phyloP scores from a whole-genome alignment of 1,140 invertebrate species.

The Chlorops oryzae region DNA sequence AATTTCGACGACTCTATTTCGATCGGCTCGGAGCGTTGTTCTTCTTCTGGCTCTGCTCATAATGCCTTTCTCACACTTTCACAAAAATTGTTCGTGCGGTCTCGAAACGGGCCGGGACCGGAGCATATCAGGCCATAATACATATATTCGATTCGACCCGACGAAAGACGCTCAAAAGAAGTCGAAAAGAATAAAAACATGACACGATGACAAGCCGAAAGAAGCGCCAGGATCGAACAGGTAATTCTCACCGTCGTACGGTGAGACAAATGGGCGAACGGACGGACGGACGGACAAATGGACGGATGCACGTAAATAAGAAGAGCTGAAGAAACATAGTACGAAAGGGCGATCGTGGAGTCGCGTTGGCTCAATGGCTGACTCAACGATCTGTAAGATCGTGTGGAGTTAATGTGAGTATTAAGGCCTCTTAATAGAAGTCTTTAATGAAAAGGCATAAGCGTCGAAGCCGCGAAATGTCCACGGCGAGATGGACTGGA shows the following conservation, averaged over 20 bases:
- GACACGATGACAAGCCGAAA: neutral
- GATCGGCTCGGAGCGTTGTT: too few relatives aligned
- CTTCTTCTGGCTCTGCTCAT: too few relatives aligned
- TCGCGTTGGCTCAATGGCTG: too few relatives aligned
- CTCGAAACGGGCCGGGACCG: too few relatives aligned
- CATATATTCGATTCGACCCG: too few relatives aligned
- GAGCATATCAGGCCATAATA: too few relatives aligned
- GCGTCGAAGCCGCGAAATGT: too few relatives aligned
- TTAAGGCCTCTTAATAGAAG: slow-evolving; percentile 46
- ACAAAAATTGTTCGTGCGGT: too few relatives aligned
- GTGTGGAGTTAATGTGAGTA: slow-evolving; percentile 45
- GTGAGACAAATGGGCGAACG: neutral
- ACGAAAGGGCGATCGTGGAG: neutral
- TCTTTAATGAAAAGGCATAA: too few relatives aligned
- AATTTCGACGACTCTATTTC: too few relatives aligned
- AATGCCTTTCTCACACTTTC: neutral
- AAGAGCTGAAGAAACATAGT: neutral
- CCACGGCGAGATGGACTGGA: too few relatives aligned
- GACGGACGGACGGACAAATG: neutral
- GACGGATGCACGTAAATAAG: neutral
- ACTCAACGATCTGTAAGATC: too few relatives aligned
- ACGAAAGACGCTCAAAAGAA: neutral
- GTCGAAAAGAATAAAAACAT: neutral
- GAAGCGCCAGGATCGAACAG: neutral
- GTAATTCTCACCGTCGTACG: neutral